phyloP scores from a whole-genome alignment of 2,113 vertebrate genomes.

The Albula glossodonta region DNA sequence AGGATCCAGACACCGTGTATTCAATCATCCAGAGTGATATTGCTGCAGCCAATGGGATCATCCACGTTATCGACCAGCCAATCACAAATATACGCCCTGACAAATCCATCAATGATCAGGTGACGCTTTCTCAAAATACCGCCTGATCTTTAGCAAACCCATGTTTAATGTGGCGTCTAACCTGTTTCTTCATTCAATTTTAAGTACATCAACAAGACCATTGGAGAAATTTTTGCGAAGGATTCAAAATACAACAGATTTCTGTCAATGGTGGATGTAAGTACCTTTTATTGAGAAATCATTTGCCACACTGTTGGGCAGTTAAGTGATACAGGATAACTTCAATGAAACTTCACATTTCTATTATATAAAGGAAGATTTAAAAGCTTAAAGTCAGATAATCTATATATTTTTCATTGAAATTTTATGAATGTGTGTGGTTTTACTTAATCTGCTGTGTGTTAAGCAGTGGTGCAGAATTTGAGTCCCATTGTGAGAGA shows the following conservation, averaged over 20 bases:
- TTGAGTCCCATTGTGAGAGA: too few species aligned
- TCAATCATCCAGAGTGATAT: conserved; percentile 67
- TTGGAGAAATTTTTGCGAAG: conserved; percentile 81
- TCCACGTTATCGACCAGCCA: conserved; percentile 79
- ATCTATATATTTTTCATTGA: too few species aligned
- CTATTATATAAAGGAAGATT: neutral
- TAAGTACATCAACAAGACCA: conserved; percentile 74
- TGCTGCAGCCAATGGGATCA: conserved; percentile 86
- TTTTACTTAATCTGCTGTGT: neutral
- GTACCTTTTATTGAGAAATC: conserved; percentile 30
- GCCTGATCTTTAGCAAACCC: neutral
- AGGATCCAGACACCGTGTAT: conserved; percentile 61
- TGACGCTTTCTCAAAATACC: neutral
- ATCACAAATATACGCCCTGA: conserved; percentile 49
- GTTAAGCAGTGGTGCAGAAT: neutral
- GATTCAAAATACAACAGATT: conserved; percentile 82
- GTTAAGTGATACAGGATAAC: neutral
- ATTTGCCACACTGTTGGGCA: neutral
- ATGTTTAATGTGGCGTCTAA: neutral
- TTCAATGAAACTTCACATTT: neutral
- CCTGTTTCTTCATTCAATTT: conserved; percentile 19
- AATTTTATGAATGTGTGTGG: neutral
- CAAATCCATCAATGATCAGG: conserved; percentile 63
- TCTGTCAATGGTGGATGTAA: conserved; percentile 91
- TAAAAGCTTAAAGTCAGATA: neutral